Conservation (phyloP, 2,888 invertebrate species). For the Cordilura impudica region DNA sequence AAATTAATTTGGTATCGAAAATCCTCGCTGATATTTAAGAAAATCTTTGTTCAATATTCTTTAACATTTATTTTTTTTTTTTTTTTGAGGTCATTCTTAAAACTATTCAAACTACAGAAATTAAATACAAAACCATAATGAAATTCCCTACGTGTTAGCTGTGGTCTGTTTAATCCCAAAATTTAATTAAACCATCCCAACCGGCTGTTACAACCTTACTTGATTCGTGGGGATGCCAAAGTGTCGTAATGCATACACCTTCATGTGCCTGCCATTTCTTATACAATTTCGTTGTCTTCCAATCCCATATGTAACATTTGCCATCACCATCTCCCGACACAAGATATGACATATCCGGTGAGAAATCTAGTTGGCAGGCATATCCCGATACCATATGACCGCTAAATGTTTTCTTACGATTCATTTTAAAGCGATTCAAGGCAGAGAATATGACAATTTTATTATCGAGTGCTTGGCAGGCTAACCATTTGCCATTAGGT, state of each 20-base stretch:
- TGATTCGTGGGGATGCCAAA: conserved; percentile 99
- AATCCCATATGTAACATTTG: conserved; percentile 99
- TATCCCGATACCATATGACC: conserved; percentile 99
- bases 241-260: conserved; percentile 93
- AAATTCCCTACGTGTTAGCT: not conserved
- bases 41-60: too few species aligned
- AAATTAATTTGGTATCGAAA: too few species aligned
- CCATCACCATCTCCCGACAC: conserved; percentile 99
- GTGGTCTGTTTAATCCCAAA: conserved; percentile 89
- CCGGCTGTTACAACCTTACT: conserved; percentile 98
- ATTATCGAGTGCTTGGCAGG: conserved; percentile 99
- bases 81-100: conserved; percentile 5
- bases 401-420: conserved; percentile 97
- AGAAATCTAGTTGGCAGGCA: conserved; percentile 97
- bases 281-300: conserved; percentile 98
- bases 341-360: conserved; percentile 99
- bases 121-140: not conserved
- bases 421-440: conserved; percentile 97
- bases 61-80: not conserved
- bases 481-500: conserved; percentile 99
- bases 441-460: conserved; percentile 99
- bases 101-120: conserved; percentile 22
- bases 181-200: conserved; percentile 99
- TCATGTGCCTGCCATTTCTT: conserved; percentile 99
- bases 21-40: too few species aligned